Base-by-base conservation (phyloP, 2,113 vertebrate genomes). In the Plecturocebus donacophilus region DNA sequence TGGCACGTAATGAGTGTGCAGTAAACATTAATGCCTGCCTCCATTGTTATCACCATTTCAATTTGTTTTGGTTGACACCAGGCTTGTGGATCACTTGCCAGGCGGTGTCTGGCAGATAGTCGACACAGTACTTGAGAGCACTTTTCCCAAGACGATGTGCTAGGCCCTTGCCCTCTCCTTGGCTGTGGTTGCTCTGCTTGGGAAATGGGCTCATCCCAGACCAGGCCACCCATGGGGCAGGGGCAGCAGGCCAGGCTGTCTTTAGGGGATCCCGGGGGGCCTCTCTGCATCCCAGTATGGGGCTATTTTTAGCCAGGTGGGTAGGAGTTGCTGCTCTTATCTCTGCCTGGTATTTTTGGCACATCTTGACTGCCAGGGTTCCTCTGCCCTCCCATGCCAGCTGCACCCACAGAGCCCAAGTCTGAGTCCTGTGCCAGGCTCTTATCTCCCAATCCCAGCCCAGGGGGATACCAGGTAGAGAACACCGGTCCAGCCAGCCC, bases 321-420 rank as follows among this genome's bases (percentile, higher is more conserved):
- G 95, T 82, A 56, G 90, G 90, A 92, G 49, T 47, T 66, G 23
- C 52, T 64, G 79, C 81, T 90, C 94, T 90, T 97, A 83, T 97
- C 96, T 95, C 87, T 92, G 91, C 88, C 95, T 87, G 89, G 35
- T 93, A 87, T 87, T 96, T 91, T 87, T 95, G 95, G 95, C 94
- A 73, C 19, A 1, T 96, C 83, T 49, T 47, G 58, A 68, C 94
- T 38, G 14, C 83, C 11, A 20, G 77, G 47, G 54, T 16, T 93
- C 38, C 56, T 85, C 80, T 58, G 40, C 87, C 58, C 35, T 52
- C 54, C 52, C 5, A 10, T 76, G 77, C 82, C 77, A 93, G 19
- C 58, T 2, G 40, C 6, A 3, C 84, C 91, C 68, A 30, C 3
- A 1, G 80, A 93, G 49, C 87, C 83, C 7, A 54, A 27, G 90